Conservation (phyloP, 2,797 vertebrate species). For the Lagorchestes hirsutus region DNA sequence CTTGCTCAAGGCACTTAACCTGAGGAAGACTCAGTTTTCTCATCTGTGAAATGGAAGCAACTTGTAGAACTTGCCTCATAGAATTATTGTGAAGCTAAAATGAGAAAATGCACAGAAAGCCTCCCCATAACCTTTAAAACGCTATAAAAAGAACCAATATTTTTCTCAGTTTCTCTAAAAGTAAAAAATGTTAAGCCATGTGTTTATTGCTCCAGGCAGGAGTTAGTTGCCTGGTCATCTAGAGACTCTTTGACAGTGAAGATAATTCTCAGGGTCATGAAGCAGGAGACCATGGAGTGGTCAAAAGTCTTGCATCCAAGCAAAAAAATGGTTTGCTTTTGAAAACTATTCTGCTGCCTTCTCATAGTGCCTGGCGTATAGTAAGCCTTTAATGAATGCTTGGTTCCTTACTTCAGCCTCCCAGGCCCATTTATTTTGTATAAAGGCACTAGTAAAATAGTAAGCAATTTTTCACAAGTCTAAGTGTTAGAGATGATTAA, state of each 20-base stretch:
- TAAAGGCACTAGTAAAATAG: neutral
- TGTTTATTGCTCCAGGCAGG: neutral
- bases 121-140: neutral
- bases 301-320: neutral
- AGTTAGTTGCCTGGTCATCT: neutral
- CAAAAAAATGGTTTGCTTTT: neutral
- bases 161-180: neutral
- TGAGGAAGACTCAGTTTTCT: neutral
- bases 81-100: neutral
- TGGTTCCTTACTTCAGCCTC: neutral
- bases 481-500: neutral
- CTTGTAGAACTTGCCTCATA: neutral
- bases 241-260: neutral
- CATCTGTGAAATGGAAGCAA: neutral
- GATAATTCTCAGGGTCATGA: neutral
- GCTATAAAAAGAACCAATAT: neutral
- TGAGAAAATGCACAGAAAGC: neutral
- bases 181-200: neutral
- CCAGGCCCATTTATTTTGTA: neutral
- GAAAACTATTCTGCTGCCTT: neutral
- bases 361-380: neutral
- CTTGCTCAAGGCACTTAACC: neutral
- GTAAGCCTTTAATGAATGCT: neutral
- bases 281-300: neutral
- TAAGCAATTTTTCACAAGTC: slow-evolving; percentile 4